Conservation (phyloP, 2,797 vertebrate genomes). For the Podargus strigoides region DNA sequence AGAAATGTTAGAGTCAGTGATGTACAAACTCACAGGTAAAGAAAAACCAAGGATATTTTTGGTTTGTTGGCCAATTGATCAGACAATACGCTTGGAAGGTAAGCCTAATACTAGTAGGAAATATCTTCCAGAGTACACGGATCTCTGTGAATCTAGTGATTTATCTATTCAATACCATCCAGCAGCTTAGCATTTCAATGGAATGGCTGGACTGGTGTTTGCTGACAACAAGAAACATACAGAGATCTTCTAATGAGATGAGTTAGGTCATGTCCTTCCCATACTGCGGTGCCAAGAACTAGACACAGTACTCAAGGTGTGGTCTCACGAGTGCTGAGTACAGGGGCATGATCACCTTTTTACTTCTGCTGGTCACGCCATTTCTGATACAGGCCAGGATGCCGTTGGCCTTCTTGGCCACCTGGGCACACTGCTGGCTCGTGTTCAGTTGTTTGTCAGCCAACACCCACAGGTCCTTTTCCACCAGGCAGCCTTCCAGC, state of each 20-base stretch:
- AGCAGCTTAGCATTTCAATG: background rate
- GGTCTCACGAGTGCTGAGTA: too few relatives aligned
- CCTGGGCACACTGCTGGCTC: too few relatives aligned
- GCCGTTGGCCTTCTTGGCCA: too few relatives aligned
- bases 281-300: too few relatives aligned
- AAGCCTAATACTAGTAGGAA: background rate
- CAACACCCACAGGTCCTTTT: too few relatives aligned
- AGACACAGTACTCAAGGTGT: too few relatives aligned
- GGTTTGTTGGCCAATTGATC: background rate
- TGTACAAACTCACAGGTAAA: background rate
- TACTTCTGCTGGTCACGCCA: too few relatives aligned
- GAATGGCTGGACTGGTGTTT: background rate
- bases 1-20: fast-evolving
- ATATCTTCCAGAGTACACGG: background rate
- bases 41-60: background rate
- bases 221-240: background rate
- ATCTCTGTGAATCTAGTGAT: background rate
- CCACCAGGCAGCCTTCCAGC: too few relatives aligned
- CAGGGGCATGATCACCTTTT: too few relatives aligned
- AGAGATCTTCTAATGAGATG: background rate
- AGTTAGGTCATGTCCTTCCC: too few relatives aligned
- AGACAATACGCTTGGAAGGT: background rate
- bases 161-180: background rate
- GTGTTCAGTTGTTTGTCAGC: too few relatives aligned
- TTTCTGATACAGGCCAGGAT: too few relatives aligned